phyloP scores from a whole-genome alignment of 2,888 invertebrate genomes.

The Alloplasta piceator region DNA sequence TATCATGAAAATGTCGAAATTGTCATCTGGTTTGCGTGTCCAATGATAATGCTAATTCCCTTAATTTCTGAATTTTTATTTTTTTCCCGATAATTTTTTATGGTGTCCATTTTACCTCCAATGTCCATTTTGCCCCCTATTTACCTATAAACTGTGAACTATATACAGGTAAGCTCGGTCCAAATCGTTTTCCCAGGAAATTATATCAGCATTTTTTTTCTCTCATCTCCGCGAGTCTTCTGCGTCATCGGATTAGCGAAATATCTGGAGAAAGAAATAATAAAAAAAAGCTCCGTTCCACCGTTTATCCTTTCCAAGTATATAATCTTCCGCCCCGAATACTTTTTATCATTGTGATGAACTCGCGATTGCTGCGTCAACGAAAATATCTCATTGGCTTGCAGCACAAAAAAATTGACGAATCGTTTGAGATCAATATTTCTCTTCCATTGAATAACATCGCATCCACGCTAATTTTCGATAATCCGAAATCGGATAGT shows the following conservation, averaged over 20 bases:
- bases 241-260: conserved; percentile 55
- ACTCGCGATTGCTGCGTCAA: conserved; percentile 21
- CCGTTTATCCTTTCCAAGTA: conserved; percentile 44
- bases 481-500: conserved; percentile 45
- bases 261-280: conserved; percentile 24
- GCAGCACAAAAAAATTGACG: conserved; percentile 6
- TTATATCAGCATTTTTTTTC: conserved; percentile 48
- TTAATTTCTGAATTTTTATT: too few species aligned
- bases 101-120: too few species aligned
- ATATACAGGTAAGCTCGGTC: conserved; percentile 23
- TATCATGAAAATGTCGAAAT: too few species aligned
- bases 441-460: background rate
- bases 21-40: too few species aligned
- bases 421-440: conserved; percentile 31
- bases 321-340: conserved; percentile 24
- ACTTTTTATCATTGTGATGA: conserved; percentile 32
- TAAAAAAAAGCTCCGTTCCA: conserved; percentile 13
- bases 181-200: conserved; percentile 27
- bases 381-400: conserved; percentile 29
- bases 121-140: too few species aligned
- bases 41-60: too few species aligned
- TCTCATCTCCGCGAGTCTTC: conserved; percentile 27
- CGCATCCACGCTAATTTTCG: background rate
- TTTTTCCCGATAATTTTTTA: too few species aligned
- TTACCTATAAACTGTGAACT: background rate